A percentile compares a stretch with the other conserved stretches of the same genome.
These are phyloP conservation scores for Ochotona princeps DNA, from an alignment of 2,113 vertebrate species.

Conservation along the genomic window DNA sequence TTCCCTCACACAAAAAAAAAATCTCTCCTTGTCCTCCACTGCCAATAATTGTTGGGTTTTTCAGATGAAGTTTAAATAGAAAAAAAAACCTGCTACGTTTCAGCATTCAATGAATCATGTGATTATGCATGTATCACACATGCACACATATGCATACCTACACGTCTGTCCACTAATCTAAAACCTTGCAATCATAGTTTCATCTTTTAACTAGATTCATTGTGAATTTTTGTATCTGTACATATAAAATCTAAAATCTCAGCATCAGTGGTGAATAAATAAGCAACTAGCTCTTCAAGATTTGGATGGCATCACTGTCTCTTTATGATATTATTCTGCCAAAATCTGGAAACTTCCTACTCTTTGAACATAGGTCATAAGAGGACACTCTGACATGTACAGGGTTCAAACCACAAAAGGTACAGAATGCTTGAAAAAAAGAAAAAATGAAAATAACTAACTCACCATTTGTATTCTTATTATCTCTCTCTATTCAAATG, in stretches of 20 bases:
- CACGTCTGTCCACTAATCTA: background rate
- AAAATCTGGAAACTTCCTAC: background rate
- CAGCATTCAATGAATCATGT: background rate
- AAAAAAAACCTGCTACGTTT: background rate
- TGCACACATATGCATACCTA: background rate
- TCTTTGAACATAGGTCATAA: background rate
- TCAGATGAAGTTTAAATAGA: too few relatives aligned
- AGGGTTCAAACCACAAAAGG: background rate
- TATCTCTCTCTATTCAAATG: background rate
- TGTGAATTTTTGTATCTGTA: background rate
- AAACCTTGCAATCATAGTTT: background rate
- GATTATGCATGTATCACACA: background rate
- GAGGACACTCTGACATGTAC: background rate
- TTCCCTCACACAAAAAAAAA: too few relatives aligned
- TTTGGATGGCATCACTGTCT: background rate
- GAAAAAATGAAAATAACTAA: background rate
- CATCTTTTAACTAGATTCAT: conserved; percentile 17
- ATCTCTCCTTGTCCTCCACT: too few relatives aligned
- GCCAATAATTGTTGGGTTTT: too few relatives aligned
- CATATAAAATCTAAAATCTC: conserved; percentile 27
- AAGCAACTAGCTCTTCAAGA: background rate
- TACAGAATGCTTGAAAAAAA: background rate
- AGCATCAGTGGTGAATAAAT: background rate
- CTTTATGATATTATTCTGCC: background rate
- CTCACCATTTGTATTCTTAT: background rate